These are phyloP conservation scores for Chelon auratus DNA, from an alignment of 2,797 vertebrate genomes.

Conservation along the genomic window DNA sequence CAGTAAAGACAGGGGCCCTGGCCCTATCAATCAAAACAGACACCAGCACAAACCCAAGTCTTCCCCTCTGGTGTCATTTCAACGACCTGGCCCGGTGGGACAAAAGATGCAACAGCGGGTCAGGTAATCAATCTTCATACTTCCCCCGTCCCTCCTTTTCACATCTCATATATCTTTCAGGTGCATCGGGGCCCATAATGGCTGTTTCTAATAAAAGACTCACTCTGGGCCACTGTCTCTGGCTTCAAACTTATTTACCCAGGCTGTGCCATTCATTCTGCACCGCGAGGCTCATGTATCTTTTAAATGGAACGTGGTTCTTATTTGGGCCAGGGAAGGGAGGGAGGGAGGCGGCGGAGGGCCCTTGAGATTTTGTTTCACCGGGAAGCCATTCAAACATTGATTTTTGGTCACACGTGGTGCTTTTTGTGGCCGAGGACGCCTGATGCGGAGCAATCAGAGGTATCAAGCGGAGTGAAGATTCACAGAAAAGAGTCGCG, in stretches of 20 bases:
- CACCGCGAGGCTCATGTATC: conserved; percentile 75
- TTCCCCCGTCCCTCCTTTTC: conserved; percentile 46
- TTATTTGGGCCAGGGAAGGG: conserved; percentile 35
- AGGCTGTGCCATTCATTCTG: conserved; percentile 54
- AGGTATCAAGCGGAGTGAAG: conserved; percentile 60
- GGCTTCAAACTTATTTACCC: conserved; percentile 72
- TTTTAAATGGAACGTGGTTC: conserved; percentile 72
- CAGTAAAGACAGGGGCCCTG: conserved; percentile 30
- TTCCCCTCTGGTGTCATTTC: conserved; percentile 53
- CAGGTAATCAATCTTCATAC: conserved; percentile 72
- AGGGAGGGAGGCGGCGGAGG: conserved; percentile 15
- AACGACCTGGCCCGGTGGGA: conserved; percentile 41
- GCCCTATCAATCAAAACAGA: conserved; percentile 58
- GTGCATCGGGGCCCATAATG: conserved; percentile 45
- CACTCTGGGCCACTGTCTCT: conserved; percentile 34
- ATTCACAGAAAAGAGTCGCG: conserved; percentile 38
- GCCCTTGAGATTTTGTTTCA: conserved; percentile 72
- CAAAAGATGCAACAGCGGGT: conserved; percentile 54
- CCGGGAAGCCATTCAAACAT: conserved; percentile 68
- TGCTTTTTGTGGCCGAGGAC: conserved; percentile 66
- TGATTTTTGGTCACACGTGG: conserved; percentile 77
- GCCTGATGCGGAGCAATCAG: conserved; percentile 77
- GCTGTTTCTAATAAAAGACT: conserved; percentile 65
- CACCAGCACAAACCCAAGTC: conserved; percentile 43
- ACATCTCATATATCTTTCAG: conserved; percentile 72